Evolutionary conservation across 2,113 vertebrate species (phyloP).

Genomic region (Myxocyprinus asiaticus): DNA sequence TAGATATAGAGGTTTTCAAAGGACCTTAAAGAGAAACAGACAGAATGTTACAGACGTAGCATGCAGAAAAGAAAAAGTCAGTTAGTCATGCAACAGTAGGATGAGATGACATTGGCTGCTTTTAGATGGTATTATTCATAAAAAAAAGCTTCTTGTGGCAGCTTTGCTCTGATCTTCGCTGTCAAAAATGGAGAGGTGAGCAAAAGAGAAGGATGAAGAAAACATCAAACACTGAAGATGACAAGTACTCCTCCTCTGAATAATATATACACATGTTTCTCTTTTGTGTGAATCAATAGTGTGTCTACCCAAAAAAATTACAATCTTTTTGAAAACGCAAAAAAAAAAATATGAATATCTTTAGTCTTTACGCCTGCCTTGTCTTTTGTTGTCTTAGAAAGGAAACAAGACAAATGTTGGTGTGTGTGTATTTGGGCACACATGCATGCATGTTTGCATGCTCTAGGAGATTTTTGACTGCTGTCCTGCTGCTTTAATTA

Average conservation of each 20-base stretch:
- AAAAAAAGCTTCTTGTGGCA: constrained; percentile 2
- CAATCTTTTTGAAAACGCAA: background rate
- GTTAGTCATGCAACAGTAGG: background rate
- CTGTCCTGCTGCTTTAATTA: constrained; percentile 49
- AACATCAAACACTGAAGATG: constrained; percentile 28
- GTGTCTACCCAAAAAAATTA: background rate
- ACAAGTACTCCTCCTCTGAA: background rate
- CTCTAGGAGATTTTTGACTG: constrained; percentile 24
- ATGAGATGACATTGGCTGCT: background rate
- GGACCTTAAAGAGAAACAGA: too few relatives aligned
- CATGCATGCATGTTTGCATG: background rate
- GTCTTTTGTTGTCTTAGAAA: constrained; percentile 18
- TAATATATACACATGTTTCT: constrained; percentile 21
- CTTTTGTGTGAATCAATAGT: constrained; percentile 3
- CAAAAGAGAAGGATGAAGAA: background rate
- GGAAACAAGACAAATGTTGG: background rate
- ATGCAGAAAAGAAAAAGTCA: background rate
- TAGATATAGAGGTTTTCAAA: too few relatives aligned
- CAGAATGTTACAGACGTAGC: background rate
- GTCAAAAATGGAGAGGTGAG: background rate
- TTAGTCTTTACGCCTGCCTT: background rate
- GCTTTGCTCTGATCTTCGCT: background rate
- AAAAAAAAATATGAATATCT: too few relatives aligned
- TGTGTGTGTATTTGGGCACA: background rate
- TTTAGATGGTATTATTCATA: constrained; percentile 3